phyloP scores from a whole-genome alignment of 2,113 vertebrate species.

The Cheilinus undulatus region DNA sequence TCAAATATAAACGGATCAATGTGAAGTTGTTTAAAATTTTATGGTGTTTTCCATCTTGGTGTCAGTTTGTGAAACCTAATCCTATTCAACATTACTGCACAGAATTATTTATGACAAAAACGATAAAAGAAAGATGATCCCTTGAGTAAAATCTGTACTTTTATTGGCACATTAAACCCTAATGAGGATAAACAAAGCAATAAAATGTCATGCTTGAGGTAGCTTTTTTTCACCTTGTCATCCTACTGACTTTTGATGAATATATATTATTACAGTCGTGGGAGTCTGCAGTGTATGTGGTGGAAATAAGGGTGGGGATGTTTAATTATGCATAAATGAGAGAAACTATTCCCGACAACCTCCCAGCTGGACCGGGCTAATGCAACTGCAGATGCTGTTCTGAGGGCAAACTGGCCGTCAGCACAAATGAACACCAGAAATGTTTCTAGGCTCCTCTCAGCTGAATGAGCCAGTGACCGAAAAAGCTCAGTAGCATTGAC shows the following conservation, averaged over 20 bases:
- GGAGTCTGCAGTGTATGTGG: slow-evolving; percentile 5
- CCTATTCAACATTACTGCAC: not conserved
- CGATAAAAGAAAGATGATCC: not conserved
- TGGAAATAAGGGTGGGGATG: not conserved
- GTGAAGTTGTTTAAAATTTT: slow-evolving; percentile 2
- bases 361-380: slow-evolving; percentile 54
- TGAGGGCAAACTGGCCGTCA: slow-evolving; percentile 28
- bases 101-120: slow-evolving; percentile 9
- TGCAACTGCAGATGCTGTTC: slow-evolving; percentile 50
- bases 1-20: slow-evolving; percentile 13
- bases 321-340: slow-evolving; percentile 64
- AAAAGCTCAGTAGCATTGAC: slow-evolving; percentile 14
- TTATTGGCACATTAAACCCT: not conserved
- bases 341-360: slow-evolving; percentile 58
- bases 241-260: not conserved
- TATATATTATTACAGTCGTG: slow-evolving; percentile 14
- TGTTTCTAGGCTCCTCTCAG: slow-evolving; percentile 19
- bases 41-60: slow-evolving; percentile 2
- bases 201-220: not conserved
- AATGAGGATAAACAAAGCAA: slow-evolving; percentile 15
- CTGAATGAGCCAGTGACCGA: slow-evolving; percentile 27
- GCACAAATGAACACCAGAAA: slow-evolving; percentile 46
- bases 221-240: slow-evolving; percentile 7
- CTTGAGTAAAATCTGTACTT: not conserved
- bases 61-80: slow-evolving; percentile 13